Percentiles rank a stretch among this genome's conserved stretches.
Evolutionary conservation across 2,888 invertebrate genomes (phyloP).

Genomic region (Hecatera dysodea): DNA sequence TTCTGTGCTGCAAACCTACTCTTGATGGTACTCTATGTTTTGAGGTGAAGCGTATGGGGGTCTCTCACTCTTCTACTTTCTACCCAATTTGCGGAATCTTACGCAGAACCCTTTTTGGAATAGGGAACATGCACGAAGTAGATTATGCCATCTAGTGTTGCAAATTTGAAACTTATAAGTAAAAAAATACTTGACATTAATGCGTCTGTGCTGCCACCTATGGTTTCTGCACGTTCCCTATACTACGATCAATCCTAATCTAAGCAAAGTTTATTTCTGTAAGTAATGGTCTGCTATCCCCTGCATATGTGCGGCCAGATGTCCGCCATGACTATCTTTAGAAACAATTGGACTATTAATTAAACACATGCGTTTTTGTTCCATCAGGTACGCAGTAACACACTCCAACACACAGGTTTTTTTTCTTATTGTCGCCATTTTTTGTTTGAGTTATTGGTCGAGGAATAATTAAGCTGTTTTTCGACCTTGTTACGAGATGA

Average conservation of each 20-base stretch:
- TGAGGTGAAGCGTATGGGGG: constrained; percentile 18
- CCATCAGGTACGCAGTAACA: constrained; percentile 20
- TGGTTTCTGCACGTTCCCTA: too few species aligned
- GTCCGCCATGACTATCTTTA: constrained; percentile 46
- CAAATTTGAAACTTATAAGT: too few species aligned
- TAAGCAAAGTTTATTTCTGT: constrained; percentile 40
- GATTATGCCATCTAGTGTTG: too few species aligned
- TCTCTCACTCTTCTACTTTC: neutral
- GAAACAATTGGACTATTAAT: constrained; percentile 40
- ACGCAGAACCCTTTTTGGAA: neutral
- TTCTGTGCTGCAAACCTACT: constrained; percentile 61
- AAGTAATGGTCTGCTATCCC: constrained; percentile 7
- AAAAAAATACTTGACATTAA: too few species aligned
- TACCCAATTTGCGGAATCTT: neutral
- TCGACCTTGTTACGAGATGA: constrained; percentile 48
- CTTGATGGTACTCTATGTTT: constrained; percentile 32
- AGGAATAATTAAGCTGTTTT: constrained; percentile 54
- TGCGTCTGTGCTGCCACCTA: too few species aligned
- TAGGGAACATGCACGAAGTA: too few species aligned
- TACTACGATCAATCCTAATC: neutral
- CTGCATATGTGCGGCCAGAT: constrained; percentile 51
- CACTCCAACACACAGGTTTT: constrained; percentile 52
- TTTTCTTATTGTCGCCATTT: constrained; percentile 39
- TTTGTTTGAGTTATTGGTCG: constrained; percentile 43
- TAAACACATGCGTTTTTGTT: constrained; percentile 34